A percentile compares a stretch with the other conserved stretches of the same genome.
phyloP scores from a whole-genome alignment of 1,140 invertebrate genomes.

The Dendroctonus valens region DNA sequence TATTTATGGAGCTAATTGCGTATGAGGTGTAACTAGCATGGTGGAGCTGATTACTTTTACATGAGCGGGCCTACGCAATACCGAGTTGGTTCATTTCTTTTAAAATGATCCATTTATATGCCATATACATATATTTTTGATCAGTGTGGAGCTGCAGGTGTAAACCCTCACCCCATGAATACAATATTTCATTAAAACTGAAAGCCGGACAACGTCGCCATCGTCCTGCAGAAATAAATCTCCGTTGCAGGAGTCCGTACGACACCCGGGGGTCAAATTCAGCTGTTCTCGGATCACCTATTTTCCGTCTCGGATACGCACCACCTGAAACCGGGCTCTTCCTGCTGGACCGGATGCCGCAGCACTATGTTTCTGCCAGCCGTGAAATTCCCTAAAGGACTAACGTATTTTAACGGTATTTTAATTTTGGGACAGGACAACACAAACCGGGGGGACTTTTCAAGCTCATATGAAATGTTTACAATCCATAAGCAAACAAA shows the following conservation, averaged over 20 bases:
- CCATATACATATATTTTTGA: slow-evolving; percentile 4
- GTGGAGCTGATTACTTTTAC: too few relatives aligned
- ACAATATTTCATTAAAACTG: slow-evolving; percentile 50
- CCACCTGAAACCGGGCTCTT: slow-evolving; percentile 29
- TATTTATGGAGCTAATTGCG: slow-evolving; percentile 22
- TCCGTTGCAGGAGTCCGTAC: slow-evolving; percentile 42
- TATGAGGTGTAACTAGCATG: neutral
- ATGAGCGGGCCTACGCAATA: too few relatives aligned
- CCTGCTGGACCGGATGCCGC: slow-evolving; percentile 30
- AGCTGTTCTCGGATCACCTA: slow-evolving; percentile 45
- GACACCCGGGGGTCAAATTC: slow-evolving; percentile 48
- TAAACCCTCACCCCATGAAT: slow-evolving; percentile 46
- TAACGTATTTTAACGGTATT: slow-evolving; percentile 27
- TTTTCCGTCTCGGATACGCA: slow-evolving; percentile 33
- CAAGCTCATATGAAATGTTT: too few relatives aligned
- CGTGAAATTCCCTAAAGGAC: slow-evolving; percentile 30
- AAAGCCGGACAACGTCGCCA: slow-evolving; percentile 36
- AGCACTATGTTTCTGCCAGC: slow-evolving; percentile 26
- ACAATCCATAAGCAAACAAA: too few relatives aligned
- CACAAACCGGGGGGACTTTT: neutral
- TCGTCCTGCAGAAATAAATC: slow-evolving; percentile 48
- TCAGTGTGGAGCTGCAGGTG: slow-evolving; percentile 14
- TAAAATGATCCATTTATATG: too few relatives aligned
- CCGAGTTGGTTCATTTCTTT: too few relatives aligned
- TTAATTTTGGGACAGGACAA: slow-evolving; percentile 16